Evolutionary conservation across 2,113 vertebrate genomes (phyloP), one percentile per base, ranked within the genome.

Genomic region (Xerus inauris): DNA sequence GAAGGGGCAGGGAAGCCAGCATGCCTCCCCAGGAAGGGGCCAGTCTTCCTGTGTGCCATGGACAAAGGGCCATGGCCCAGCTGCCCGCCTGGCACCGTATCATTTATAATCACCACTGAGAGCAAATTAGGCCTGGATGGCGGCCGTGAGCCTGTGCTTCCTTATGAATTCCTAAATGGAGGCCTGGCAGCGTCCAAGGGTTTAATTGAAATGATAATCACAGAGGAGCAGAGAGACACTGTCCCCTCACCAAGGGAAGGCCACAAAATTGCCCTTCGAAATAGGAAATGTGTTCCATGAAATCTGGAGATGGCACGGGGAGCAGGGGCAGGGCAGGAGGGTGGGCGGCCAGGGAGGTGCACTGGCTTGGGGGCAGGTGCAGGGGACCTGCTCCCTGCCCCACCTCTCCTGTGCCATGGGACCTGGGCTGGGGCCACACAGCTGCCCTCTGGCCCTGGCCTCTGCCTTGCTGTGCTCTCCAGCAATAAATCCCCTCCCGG

Each of bases 131-230:
- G 20, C 85, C 75, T 1, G 7, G 28, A 71, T 35, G 9, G 0
- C 0, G 11, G 45, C 69, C 5, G 28, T 3, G 3, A 87, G 73
- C 73, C 94, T 38, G 42, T 5, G 45, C 40, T 64, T 75, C 54
- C 8, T 42, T 4, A 9, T 26, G 71, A 73, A 45, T 45, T 91
- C 77, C 9, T 73, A 20, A 84, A 90, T 65, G 88, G 38, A 95
- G 91, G 8, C 8, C 59, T 47, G 6, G 19, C 72, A n/a, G 17
- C 26, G 20, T 8, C 8, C 64, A 1, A 24, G 11, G 47, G 24
- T 67, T 97, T 95, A 87, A 77, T 5, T 67, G 76, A 40, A 96
- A 94, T 96, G 75, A 75, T 59, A 49, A 92, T 69, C 13, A 49
- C 32, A 22, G 6, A 4, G 0, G 51, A 88, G 72, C 94, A 95